Base-by-base conservation (phyloP, 2,113 vertebrate genomes). In the Microtus ochrogaster region DNA sequence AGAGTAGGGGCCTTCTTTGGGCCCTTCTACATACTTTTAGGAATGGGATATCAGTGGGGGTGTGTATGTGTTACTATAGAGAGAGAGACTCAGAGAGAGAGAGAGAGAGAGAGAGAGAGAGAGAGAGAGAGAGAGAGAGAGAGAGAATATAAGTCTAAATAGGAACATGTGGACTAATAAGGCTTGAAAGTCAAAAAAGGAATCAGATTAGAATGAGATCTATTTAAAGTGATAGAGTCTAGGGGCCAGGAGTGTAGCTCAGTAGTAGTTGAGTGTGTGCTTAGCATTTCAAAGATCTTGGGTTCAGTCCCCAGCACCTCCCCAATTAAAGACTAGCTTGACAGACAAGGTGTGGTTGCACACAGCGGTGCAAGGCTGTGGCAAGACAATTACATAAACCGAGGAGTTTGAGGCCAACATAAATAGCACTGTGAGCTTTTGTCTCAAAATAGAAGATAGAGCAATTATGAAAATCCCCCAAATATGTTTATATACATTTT, bases 81-180 rank as follows among this genome's bases (percentile, higher is more conserved):
- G 2, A 24, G 5, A 30, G 4, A 24, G 10, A n/a, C n/a, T n/a
- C n/a, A n/a, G n/a, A 12, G 6, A 12, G 13, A 8, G 52, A 36
- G 22, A 33, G 14, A 2, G 2, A 26, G 1, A 11, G 14, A 2
- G 2, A 30, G 5, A 33, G 4, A 30, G 11, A 17, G 6, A 12
- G 13, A 8, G 52, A 36, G 22, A 33, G 14, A 2, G 3, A 26
- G 4, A 33, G 1, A 11, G 0, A 5, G 11, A 21, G 10, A 4
- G 4, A n/a, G 11, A 9, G 13, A 5, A 44, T 22, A 14, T 47
- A 65, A 12, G 11, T 47, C 33, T 47, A 28, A 66, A 66, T 21
- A 49, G n/a, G 84, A 86, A n/a, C 33, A 44, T 74, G 39, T 61
- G 28, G 55, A 21, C 6, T 61, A 41, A 88, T 39, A 21, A 78